These are phyloP conservation scores for Autographa pulchrina DNA, from an alignment of 2,888 invertebrate species.

Conservation along the genomic window DNA sequence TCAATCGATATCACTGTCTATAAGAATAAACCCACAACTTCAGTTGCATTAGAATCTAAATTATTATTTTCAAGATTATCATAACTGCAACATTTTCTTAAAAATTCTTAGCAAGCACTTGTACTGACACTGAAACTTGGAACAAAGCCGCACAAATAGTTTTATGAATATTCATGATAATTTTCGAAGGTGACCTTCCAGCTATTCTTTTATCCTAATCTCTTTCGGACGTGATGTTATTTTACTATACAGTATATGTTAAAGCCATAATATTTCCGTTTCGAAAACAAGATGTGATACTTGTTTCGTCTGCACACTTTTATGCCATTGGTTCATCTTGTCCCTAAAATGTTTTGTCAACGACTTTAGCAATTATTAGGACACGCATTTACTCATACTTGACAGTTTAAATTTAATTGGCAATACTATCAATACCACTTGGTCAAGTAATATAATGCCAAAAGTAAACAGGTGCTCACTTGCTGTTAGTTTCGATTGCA, in stretches of 20 bases:
- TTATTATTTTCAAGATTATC: neutral
- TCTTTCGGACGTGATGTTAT: neutral
- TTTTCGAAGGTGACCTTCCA: slow-evolving; percentile 1
- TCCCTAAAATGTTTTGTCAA: neutral
- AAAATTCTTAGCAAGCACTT: neutral
- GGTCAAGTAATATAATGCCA: slow-evolving; percentile 1
- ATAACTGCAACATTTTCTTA: neutral
- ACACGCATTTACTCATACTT: neutral
- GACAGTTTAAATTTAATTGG: neutral
- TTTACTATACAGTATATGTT: neutral
- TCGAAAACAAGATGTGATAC: too few species aligned
- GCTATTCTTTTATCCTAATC: neutral
- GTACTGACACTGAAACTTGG: neutral
- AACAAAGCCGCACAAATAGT: neutral
- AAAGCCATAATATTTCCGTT: too few species aligned
- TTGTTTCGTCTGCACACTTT: neutral
- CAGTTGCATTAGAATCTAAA: neutral
- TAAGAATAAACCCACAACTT: neutral
- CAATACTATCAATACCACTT: neutral
- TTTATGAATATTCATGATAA: neutral
- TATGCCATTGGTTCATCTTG: neutral
- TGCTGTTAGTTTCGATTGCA: slow-evolving; percentile 40
- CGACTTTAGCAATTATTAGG: too few species aligned
- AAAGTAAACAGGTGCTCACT: slow-evolving; percentile 15
- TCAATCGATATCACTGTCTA: neutral